Percentiles rank a stretch among this genome's conserved stretches.
Evolutionary conservation across 2,113 vertebrate species (phyloP).

Genomic region (Cinclus mexicanus): DNA sequence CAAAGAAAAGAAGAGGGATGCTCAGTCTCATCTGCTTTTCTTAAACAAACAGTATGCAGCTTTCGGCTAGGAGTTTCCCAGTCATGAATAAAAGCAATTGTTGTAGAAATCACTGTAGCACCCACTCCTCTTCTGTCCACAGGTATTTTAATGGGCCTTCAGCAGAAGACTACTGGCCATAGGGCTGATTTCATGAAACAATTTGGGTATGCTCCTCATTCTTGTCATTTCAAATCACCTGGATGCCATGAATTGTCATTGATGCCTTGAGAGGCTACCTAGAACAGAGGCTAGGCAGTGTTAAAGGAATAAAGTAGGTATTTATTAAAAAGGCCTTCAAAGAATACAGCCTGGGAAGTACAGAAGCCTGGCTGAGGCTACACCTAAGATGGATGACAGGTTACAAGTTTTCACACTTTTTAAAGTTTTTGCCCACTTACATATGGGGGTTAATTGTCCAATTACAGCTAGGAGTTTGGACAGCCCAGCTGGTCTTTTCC

Average conservation of each 20-base stretch:
- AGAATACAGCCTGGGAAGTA: no score
- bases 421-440: neutral
- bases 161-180: neutral
- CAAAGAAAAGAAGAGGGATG: neutral
- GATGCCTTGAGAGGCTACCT: neutral
- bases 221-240: neutral
- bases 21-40: neutral
- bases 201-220: neutral
- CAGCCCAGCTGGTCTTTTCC: neutral
- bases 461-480: neutral
- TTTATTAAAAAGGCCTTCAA: neutral
- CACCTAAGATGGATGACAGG: rapidly evolving
- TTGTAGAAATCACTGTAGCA: neutral
- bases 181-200: neutral
- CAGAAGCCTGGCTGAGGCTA: neutral
- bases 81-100: neutral
- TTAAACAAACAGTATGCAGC: neutral
- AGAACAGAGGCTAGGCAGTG: neutral
- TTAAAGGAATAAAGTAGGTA: neutral
- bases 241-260: neutral
- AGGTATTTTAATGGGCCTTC: neutral
- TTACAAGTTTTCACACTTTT: neutral
- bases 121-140: neutral
- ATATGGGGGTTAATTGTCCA: neutral
- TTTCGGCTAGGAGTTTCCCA: neutral